Base-by-base conservation (phyloP, 92 coral and sea anemone species). In the Anthopleura xanthogrammica region DNA sequence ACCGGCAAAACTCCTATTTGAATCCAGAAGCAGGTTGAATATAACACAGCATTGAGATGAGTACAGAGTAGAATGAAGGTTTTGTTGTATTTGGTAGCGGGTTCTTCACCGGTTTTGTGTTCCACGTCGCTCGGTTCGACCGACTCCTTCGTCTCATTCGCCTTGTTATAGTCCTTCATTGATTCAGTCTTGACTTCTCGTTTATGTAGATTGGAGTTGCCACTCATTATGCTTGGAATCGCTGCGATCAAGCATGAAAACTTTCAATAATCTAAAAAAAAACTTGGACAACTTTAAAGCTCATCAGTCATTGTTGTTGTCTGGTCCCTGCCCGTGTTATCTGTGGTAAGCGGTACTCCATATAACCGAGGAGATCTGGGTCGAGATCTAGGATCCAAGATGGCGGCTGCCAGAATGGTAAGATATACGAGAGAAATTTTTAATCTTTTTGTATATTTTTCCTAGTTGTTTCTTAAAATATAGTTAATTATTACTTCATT, bases 1-100 rank as follows among this genome's bases (percentile, higher is more conserved):
- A 96, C 99, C 89, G 99, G 99, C 23, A 92, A 83, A 11, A 95
- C 95, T 48, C 95, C 97, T 50, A 96, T 87, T 79, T 96, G 97
- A 80, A 96, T 88, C 99, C 99, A 96, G 78, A 92, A 96, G 78
- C 99, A 92, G n/a, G 93, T 72, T 7, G 99, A 92, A 80, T 96
- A 96, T 29, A 94, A 58, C 16, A 85, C 89, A 12, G 95, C 97
- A 74, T 95, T 94, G 29, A 94, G 86, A 81, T 96, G 98, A 70
- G 94, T 92, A 70, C 90, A 93, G 17, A 92, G 60, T 24, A 94
- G 42, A 22, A 96, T 88, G 82, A 88, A 87, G 68, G 90, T 86
- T 48, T 86, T 87, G 85, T 85, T 83, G 54, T 65, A 72, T 74
- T 19, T 73, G 13, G 62, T 42, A 19, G 55, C 16, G 19, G 80